Evolutionary conservation across 2,888 invertebrate genomes (phyloP), one percentile per base, ranked within the genome.

Genomic region (Drosophila prostipennis): DNA sequence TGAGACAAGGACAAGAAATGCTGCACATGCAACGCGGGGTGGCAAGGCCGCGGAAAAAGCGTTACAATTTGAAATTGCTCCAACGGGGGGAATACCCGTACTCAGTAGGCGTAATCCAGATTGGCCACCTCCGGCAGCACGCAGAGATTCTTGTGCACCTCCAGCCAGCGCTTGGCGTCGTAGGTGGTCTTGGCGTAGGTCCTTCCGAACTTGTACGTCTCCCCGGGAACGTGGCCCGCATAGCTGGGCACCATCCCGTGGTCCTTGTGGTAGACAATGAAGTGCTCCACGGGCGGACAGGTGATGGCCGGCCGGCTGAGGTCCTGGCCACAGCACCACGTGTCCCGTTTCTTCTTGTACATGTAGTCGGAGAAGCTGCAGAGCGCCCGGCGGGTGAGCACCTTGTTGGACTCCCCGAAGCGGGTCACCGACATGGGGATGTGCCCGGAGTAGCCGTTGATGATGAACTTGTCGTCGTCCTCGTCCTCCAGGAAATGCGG

Each of bases 361-460:
- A 96, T 96, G 90, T 95, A 95, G 19, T 95, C 94, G 0, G 95
- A 95, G 90, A 96, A 96, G 86, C 96, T 95, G 82, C 95, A 95
- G 32, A 96, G 93, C 1, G 95, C 95, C 56, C 95, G 94, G 77
- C 95, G 95, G 5, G 95, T 95, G 77, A 95, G 92, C 55, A 94
- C 94, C 87, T 95, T 94, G 71, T 80, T 89, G 2, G 87, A 85
- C 90, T 91, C 88, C 0, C 91, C 92, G 40, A 91, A 91, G 5
- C 89, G 88, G 4, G 86, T 85, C 46, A 87, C 87, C 0, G 90
- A 80, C 90, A 90, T 91, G 42, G 92, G 91, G 61, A 91, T 84
- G 57, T 91, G 91, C 0, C 90, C 91, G 16, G 76, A 77, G 59
- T 91, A 91, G 45, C 92, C 91, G 23, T 89, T 80, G 48, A 89